Percentiles rank a stretch among this genome's conserved stretches.
phyloP scores from a whole-genome alignment of 1,140 invertebrate species.

The Drosophila nikananu region DNA sequence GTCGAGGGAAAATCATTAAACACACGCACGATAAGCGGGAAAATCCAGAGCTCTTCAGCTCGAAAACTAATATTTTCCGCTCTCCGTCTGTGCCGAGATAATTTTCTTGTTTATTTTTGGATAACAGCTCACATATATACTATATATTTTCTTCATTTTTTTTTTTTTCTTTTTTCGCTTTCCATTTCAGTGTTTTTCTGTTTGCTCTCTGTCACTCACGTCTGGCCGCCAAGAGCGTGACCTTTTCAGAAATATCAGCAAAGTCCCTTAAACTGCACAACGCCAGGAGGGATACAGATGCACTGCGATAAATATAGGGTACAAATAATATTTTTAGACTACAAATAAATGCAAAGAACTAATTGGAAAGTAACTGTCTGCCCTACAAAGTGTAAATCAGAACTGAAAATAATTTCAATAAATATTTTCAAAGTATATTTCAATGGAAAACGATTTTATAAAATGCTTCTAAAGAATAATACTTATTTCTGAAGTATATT shows the following conservation, averaged over 20 bases:
- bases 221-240: slow-evolving; percentile 44
- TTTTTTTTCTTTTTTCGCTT: slow-evolving; percentile 19
- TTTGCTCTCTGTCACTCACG: slow-evolving; percentile 39
- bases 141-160: slow-evolving; percentile 1
- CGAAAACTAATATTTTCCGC: slow-evolving; percentile 47
- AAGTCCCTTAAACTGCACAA: slow-evolving; percentile 42
- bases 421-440: no score
- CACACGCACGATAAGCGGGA: slow-evolving; percentile 63
- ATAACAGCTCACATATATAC: slow-evolving; percentile 25
- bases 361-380: no score
- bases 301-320: neutral
- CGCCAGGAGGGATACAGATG: slow-evolving; percentile 8
- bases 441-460: no score
- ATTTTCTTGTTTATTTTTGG: slow-evolving; percentile 53
- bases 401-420: no score
- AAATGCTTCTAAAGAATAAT: no score
- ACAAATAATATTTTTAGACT: neutral
- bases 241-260: slow-evolving; percentile 51
- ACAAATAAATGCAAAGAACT: neutral
- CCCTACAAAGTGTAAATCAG: no score
- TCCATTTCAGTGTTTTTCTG: slow-evolving; percentile 36
- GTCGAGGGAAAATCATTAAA: slow-evolving; percentile 65
- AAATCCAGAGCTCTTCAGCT: slow-evolving; percentile 35
- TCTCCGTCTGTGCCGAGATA: slow-evolving; percentile 26
- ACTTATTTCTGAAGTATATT: no score